Evolutionary conservation across 2,797 vertebrate genomes (phyloP), one percentile per base, ranked within the genome.

Genomic region (Intellagama lesueurii): DNA sequence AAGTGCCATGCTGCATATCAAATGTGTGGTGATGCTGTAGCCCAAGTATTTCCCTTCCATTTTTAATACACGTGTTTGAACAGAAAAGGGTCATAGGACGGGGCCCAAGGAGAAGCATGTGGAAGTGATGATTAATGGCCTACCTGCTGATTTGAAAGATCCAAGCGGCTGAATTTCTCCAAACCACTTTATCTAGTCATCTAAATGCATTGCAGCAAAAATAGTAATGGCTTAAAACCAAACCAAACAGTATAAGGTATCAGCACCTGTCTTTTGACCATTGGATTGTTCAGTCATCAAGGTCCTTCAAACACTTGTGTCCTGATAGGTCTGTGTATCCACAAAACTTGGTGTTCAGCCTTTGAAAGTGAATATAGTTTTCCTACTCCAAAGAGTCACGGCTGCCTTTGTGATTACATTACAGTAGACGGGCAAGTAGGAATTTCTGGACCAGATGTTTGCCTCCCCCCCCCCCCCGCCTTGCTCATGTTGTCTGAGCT

Each of bases 111-210:
- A 77, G 69, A 81, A 86, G 79, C 28, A 64, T 35, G 16, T 73
- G 64, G 69, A 75, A 75, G n/a, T 52, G 69, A 81, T 81, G 78
- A 86, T 85, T 85, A 89, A 66, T 85, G 49, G 52, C 68, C 47
- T 77, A 77, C 84, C 19, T 82, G 72, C 47, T 69, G 60, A 56
- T 87, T 82, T 70, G 69, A 72, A 83, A 82, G 89, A 79, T 35
- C 75, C 5, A 32, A 87, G 73, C 35, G 47, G 40, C 30, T 83
- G 81, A 72, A 80, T 40, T 70, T 78, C 47, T 44, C n/a, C 7
- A 60, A 78, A 14, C 8, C 75, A 35, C 28, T 79, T 86, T 86
- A 56, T 28, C 4, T 64, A 40, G 26, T 68, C 30, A 35, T 47
- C 75, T 35, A 32, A 76, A 68, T n/a, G 77, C 44, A 40, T 7